Percentiles rank a stretch among this genome's conserved stretches.
Evolutionary conservation across 1,140 invertebrate species (phyloP).

Genomic region (Mycetomoellerius zeteki): DNA sequence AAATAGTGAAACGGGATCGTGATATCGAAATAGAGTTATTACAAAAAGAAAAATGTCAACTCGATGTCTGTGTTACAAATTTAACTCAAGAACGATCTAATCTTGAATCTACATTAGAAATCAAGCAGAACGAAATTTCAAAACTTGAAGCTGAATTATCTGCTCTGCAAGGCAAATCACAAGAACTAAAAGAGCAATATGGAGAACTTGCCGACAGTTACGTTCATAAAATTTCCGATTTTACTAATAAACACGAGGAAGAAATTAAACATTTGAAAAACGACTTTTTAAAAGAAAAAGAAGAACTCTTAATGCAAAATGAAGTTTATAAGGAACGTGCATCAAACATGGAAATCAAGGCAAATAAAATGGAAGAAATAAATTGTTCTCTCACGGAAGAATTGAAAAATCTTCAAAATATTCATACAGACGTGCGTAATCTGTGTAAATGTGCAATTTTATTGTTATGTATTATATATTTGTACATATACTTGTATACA

Average conservation of each 20-base stretch:
- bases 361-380: slow-evolving; percentile 69
- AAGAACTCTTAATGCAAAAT: slow-evolving; percentile 73
- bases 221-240: slow-evolving; percentile 59
- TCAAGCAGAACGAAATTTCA: slow-evolving; percentile 71
- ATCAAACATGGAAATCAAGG: slow-evolving; percentile 71
- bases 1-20: slow-evolving; percentile 23
- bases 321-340: slow-evolving; percentile 66
- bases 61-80: slow-evolving; percentile 55
- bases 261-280: slow-evolving; percentile 71
- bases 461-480: neutral
- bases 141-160: slow-evolving; percentile 75
- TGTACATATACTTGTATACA: neutral
- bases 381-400: slow-evolving; percentile 75
- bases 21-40: slow-evolving; percentile 61
- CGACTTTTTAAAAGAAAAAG: slow-evolving; percentile 75
- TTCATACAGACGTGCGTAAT: slow-evolving; percentile 75
- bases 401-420: slow-evolving; percentile 74
- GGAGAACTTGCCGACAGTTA: slow-evolving; percentile 70
- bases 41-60: slow-evolving; percentile 64
- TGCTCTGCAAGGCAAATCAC: slow-evolving; percentile 72
- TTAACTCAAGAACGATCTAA: slow-evolving; percentile 54
- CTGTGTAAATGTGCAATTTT: too few species aligned
- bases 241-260: slow-evolving; percentile 66
- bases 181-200: slow-evolving; percentile 75
- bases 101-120: slow-evolving; percentile 68